phyloP scores from a whole-genome alignment of 1,140 invertebrate genomes.

The Drosophila tani region DNA sequence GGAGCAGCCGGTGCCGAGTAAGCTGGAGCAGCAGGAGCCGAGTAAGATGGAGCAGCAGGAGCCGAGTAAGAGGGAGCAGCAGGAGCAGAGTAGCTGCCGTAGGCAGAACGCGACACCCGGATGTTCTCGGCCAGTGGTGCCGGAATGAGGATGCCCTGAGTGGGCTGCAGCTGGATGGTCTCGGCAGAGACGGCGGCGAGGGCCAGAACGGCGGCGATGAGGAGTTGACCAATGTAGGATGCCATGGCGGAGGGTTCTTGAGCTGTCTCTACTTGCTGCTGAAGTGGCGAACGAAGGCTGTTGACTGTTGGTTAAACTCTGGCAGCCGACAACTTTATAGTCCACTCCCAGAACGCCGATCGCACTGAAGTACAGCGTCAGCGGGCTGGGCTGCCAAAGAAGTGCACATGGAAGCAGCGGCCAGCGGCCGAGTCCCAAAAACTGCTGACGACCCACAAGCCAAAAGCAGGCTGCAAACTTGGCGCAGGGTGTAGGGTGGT shows the following conservation, averaged over 20 bases:
- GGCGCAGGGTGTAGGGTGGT: slow-evolving; percentile 36
- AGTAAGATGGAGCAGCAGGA: slow-evolving; percentile 31
- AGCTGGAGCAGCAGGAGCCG: slow-evolving; percentile 22
- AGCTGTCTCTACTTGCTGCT: slow-evolving; percentile 47
- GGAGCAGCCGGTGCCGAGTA: slow-evolving; percentile 49
- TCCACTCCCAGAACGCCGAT: slow-evolving; percentile 43
- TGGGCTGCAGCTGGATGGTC: slow-evolving; percentile 76
- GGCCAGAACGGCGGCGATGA: slow-evolving; percentile 49
- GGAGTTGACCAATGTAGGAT: slow-evolving; percentile 57
- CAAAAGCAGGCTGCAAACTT: slow-evolving; percentile 1
- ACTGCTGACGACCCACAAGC: slow-evolving; percentile 54
- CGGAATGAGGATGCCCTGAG: slow-evolving; percentile 72
- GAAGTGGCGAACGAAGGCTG: slow-evolving; percentile 40
- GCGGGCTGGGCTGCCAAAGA: slow-evolving; percentile 1
- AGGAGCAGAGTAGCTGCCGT: slow-evolving; percentile 62
- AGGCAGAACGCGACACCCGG: slow-evolving; percentile 67
- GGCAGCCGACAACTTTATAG: slow-evolving; percentile 62
- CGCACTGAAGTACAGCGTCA: slow-evolving; percentile 20
- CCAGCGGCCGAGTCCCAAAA: slow-evolving; percentile 32
- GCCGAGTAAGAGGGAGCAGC: slow-evolving; percentile 36
- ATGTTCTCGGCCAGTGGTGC: slow-evolving; percentile 72
- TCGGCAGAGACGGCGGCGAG: slow-evolving; percentile 44
- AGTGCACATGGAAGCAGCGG: slow-evolving; percentile 31
- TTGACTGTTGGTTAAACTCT: slow-evolving; percentile 51
- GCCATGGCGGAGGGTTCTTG: slow-evolving; percentile 45